Evolutionary conservation across 2,797 vertebrate species (phyloP), one percentile per base, ranked within the genome.

Genomic region (Otolemur crassicaudatus): DNA sequence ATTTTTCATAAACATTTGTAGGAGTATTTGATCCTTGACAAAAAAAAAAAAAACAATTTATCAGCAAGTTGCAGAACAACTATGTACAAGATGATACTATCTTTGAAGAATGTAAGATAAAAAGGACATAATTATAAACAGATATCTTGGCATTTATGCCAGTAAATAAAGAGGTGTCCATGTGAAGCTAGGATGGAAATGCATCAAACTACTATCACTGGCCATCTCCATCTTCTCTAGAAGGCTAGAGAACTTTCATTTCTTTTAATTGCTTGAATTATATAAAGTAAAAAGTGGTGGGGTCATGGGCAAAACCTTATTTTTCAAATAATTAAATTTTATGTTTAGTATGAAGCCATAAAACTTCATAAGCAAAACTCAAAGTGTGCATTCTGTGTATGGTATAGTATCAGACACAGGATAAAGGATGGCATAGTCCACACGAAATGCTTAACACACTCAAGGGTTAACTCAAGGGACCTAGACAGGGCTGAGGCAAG

Each of bases 301-400:
- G 7, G 34, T 23, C 27, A 9, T 23, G 7, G 17, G 12, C 23
- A 43, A 95, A 92, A 87, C 58, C 80, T 73, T 86, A 61, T 37
- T 73, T 97, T 92, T 83, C 23, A 70, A 94, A 61, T 83, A 91
- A 82, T 46, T 88, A 90, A 85, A 91, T 49, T 58, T 58, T 83
- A 88, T 65, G 20, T 77, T 80, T 63, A 93, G 40, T 60, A 60
- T 46, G 49, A 91, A 94, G n/a, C 23, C 56, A 75, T 53, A 49
- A 49, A 49, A 49, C 73, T 91, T 90, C 23, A 49, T 58, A 82
- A 94, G 40, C 23, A 90, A 81, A 76, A 87, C 2, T 53, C 37
- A 72, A 86, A 69, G 34, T 65, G 14, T 46, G 23, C 67, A 12
- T 69, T 89, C 20, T 40, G 14, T 61, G 65, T 14, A 23, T 58